Percentiles rank a stretch among this genome's conserved stretches.
These are phyloP conservation scores for Dolichotis patagonum DNA, from an alignment of 2,113 vertebrate genomes.

Conservation along the genomic window DNA sequence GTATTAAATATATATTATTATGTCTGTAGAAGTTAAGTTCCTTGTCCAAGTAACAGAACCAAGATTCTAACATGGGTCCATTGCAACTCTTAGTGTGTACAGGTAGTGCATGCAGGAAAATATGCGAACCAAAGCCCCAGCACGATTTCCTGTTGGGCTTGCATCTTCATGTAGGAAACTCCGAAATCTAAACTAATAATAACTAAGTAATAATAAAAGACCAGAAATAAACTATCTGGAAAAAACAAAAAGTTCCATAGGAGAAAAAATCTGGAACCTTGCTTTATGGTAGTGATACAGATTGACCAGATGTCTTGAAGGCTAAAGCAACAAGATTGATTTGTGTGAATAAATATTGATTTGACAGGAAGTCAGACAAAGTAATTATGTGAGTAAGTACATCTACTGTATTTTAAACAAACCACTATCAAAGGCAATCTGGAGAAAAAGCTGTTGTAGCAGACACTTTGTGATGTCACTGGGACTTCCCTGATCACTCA, in stretches of 20 bases:
- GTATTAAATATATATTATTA: neutral
- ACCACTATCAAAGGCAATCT: neutral
- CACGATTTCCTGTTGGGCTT: neutral
- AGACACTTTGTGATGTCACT: neutral
- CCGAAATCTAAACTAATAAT: neutral
- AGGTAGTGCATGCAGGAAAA: neutral
- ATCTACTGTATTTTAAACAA: slow-evolving; percentile 60
- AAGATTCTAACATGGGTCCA: neutral
- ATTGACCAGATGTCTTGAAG: slow-evolving; percentile 21
- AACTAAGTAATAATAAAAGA: slow-evolving; percentile 2
- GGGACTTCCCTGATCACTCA: neutral
- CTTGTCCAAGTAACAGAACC: neutral
- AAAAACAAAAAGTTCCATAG: neutral
- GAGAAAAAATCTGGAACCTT: slow-evolving; percentile 26
- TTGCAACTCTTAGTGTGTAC: neutral
- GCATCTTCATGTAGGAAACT: neutral
- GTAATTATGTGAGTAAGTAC: slow-evolving; percentile 49
- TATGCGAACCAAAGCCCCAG: neutral
- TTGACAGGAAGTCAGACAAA: slow-evolving; percentile 51
- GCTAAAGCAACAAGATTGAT: slow-evolving; percentile 57
- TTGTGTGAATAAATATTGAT: slow-evolving; percentile 59
- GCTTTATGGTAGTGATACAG: neutral
- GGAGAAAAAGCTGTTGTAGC: neutral
- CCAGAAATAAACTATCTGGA: neutral
- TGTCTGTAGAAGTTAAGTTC: neutral